Conservation (phyloP, 2,888 invertebrate genomes). For the Ochlodes sylvanus region DNA sequence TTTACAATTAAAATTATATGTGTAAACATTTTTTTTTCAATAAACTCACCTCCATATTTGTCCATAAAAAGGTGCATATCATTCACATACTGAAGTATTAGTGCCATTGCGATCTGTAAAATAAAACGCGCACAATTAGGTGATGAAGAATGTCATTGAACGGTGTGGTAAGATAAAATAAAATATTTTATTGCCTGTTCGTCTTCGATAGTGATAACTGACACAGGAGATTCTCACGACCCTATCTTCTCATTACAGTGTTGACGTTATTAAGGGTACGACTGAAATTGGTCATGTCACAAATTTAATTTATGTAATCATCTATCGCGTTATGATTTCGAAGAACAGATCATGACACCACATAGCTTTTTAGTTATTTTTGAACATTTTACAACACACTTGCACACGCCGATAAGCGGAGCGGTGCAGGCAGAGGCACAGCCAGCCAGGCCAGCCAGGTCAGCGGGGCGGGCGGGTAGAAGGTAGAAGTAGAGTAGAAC, state of each 20-base stretch:
- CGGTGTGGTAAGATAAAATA: constrained; percentile 44
- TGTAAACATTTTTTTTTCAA: background rate
- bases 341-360: constrained; percentile 29
- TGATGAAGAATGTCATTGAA: constrained; percentile 5
- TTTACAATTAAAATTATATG: no score
- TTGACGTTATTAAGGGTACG: constrained; percentile 1
- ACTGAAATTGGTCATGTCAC: constrained; percentile 26
- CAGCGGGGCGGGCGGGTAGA: background rate
- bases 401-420: constrained; percentile 17
- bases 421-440: background rate
- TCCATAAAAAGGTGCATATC: constrained; percentile 92
- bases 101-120: constrained; percentile 89
- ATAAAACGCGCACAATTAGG: constrained; percentile 38
- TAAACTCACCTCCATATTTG: constrained; percentile 91
- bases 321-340: constrained; percentile 29
- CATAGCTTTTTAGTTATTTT: constrained; percentile 34
- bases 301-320: constrained; percentile 36
- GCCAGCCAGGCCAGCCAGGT: background rate
- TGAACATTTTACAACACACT: constrained; percentile 37
- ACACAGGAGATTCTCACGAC: constrained; percentile 38
- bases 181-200: constrained; percentile 41
- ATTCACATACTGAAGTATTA: constrained; percentile 92
- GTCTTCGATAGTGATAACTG: constrained; percentile 39
- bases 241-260: constrained; percentile 19
- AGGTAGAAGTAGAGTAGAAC: no score